Evolutionary conservation across 1,140 invertebrate species (phyloP).

Genomic region (Papilio polyxenes): DNA sequence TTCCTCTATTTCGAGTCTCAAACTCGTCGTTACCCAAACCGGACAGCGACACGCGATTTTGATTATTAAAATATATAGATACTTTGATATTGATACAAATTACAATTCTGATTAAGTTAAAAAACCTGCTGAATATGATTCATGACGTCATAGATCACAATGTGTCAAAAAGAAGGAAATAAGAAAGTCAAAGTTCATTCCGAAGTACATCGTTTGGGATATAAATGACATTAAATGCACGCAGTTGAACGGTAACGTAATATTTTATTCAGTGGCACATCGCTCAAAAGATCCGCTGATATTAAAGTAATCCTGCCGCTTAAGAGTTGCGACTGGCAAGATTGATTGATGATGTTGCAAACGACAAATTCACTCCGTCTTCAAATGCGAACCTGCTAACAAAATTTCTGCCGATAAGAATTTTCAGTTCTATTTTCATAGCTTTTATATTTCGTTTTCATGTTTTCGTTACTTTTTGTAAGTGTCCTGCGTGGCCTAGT

Average conservation of each 20-base stretch:
- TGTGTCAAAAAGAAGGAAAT: constrained; percentile 42
- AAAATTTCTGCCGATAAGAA: constrained; percentile 46
- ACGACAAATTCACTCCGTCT: constrained; percentile 64
- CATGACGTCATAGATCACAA: constrained; percentile 31
- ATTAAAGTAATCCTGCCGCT: constrained; percentile 71
- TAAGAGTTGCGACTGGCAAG: constrained; percentile 66
- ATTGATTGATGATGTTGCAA: constrained; percentile 69
- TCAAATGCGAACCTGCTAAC: constrained; percentile 52
- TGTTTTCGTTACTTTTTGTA: constrained; percentile 16
- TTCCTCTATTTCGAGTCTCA: too few relatives aligned
- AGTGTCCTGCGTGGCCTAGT: too few relatives aligned
- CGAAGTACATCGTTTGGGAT: constrained; percentile 41
- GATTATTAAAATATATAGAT: too few relatives aligned
- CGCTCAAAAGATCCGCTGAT: constrained; percentile 64
- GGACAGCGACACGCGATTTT: too few relatives aligned
- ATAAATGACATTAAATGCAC: constrained; percentile 41
- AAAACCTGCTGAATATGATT: constrained; percentile 14
- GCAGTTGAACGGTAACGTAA: constrained; percentile 47
- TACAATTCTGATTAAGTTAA: background rate
- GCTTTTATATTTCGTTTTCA: constrained; percentile 14
- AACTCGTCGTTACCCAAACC: too few relatives aligned
- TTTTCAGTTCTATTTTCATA: constrained; percentile 38
- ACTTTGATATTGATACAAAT: background rate
- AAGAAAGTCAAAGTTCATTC: constrained; percentile 45
- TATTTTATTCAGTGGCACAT: constrained; percentile 62